Evolutionary conservation across 2,113 vertebrate genomes (phyloP).

Genomic region (Thalassarche chlororhynchos): DNA sequence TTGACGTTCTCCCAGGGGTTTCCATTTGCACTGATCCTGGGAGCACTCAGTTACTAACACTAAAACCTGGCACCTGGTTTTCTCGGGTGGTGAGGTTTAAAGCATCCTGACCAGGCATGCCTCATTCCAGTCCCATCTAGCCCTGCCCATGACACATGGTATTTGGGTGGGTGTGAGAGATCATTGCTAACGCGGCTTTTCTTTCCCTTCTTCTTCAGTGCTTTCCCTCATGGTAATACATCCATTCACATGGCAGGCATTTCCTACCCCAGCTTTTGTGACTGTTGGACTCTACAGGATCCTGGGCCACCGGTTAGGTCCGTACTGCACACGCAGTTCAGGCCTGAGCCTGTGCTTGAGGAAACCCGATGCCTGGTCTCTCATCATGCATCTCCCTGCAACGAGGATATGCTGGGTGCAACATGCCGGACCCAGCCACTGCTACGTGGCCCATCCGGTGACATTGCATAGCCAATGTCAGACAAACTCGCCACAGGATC

Average conservation of each 20-base stretch:
- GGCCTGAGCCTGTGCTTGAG: not conserved
- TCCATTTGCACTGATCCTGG: not conserved
- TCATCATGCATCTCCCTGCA: not conserved
- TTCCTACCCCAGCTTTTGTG: not conserved
- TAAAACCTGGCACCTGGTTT: not conserved
- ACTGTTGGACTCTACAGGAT: not conserved
- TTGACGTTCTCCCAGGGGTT: not conserved
- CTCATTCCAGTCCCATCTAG: not conserved
- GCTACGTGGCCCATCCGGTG: not conserved
- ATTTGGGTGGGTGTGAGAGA: not conserved
- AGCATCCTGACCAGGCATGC: not conserved
- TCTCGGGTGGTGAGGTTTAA: not conserved
- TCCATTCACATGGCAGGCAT: not conserved
- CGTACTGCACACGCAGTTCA: not conserved
- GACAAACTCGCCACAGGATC: not conserved
- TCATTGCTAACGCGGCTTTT: not conserved
- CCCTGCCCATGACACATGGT: fast-evolving
- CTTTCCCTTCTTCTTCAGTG: not conserved
- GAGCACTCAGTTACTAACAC: not conserved
- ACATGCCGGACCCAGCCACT: not conserved
- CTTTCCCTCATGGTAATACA: fast-evolving
- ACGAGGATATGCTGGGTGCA: not conserved
- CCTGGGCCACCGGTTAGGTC: fast-evolving
- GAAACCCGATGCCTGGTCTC: not conserved
- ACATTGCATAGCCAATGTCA: not conserved